phyloP scores from a whole-genome alignment of 1,140 invertebrate genomes.

The Eubasilissa regina region DNA sequence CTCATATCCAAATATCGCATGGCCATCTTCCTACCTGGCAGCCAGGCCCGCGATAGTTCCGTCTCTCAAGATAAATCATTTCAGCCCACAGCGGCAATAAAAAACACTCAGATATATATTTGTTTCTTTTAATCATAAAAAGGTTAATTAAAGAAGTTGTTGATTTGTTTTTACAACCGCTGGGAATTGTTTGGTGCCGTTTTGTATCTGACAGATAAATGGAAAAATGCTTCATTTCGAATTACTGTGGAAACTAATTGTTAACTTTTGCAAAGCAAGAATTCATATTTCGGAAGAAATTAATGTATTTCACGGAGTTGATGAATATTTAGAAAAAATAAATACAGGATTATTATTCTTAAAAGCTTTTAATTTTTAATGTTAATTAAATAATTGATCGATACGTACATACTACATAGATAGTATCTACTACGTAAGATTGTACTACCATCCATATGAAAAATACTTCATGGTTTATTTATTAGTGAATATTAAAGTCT shows the following conservation, averaged over 20 bases:
- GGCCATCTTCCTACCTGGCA: background rate
- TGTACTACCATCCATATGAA: too few relatives aligned
- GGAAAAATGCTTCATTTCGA: background rate
- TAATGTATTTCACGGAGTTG: too few relatives aligned
- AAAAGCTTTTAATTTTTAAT: too few relatives aligned
- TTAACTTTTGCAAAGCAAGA: background rate
- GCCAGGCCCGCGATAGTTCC: conserved; percentile 1
- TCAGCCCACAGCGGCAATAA: background rate
- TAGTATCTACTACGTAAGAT: too few relatives aligned
- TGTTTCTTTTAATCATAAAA: conserved; percentile 48
- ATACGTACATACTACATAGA: too few relatives aligned
- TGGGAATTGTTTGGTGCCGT: background rate
- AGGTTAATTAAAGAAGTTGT: conserved; percentile 43
- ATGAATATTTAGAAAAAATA: too few relatives aligned
- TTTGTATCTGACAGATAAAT: conserved; percentile 20
- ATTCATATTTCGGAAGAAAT: too few relatives aligned
- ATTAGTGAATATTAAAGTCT: too few relatives aligned
- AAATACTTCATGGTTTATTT: too few relatives aligned
- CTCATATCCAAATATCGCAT: too few relatives aligned
- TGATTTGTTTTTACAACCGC: conserved; percentile 35
- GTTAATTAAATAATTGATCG: too few relatives aligned
- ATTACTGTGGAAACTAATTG: background rate
- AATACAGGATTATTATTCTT: too few relatives aligned
- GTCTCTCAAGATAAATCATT: conserved; percentile 42
- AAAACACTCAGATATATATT: conserved; percentile 37